A percentile compares a stretch with the other conserved stretches of the same genome.
These are phyloP conservation scores for Sclerurus mexicanus DNA, from an alignment of 2,113 vertebrate genomes.

Conservation along the genomic window DNA sequence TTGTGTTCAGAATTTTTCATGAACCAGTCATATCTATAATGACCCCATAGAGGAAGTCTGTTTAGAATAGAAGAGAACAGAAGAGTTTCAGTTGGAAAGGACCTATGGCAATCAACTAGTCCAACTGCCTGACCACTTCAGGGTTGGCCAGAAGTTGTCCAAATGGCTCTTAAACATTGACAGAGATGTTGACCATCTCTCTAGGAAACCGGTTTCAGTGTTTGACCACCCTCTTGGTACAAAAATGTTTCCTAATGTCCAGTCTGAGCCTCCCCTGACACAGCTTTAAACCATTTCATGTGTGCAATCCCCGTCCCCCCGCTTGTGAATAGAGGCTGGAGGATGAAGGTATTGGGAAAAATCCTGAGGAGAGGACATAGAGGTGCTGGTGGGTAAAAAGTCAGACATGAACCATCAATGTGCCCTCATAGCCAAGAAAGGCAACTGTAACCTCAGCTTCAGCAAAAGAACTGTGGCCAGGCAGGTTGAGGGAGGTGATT, in stretches of 20 bases:
- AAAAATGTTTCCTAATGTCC: not conserved
- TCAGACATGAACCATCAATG: not conserved
- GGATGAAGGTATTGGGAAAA: not conserved
- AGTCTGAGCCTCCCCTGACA: not conserved
- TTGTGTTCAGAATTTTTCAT: not conserved
- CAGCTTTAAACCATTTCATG: no score
- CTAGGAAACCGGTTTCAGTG: fast-evolving
- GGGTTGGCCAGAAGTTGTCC: not conserved
- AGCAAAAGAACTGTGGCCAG: not conserved
- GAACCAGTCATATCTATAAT: not conserved
- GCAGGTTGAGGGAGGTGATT: not conserved
- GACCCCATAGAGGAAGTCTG: not conserved
- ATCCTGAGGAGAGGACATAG: not conserved
- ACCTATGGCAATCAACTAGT: not conserved
- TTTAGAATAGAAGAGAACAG: not conserved
- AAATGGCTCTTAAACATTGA: not conserved
- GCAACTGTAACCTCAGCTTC: not conserved
- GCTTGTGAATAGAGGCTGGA: no score
- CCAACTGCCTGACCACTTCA: not conserved
- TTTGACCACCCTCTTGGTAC: not conserved
- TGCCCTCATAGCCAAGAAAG: not conserved
- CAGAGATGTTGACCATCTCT: not conserved
- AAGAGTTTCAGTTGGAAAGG: not conserved
- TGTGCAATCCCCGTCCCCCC: no score
- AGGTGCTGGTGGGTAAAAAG: not conserved